A percentile compares a stretch with the other conserved stretches of the same genome.
These are phyloP conservation scores for Mobula hypostoma DNA, from an alignment of 2,113 vertebrate genomes.

Conservation along the genomic window DNA sequence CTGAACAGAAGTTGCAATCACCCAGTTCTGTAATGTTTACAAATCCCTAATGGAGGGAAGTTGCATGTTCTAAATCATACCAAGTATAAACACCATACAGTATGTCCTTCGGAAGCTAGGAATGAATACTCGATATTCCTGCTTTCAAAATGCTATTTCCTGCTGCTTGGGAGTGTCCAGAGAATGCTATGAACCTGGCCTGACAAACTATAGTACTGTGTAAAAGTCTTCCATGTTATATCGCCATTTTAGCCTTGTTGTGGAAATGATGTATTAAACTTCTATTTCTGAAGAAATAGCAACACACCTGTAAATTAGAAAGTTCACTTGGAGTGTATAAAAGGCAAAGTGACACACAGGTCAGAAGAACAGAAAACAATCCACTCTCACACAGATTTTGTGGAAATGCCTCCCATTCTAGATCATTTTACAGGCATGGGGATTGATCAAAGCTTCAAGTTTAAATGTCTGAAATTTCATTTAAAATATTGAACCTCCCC, in stretches of 20 bases:
- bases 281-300: neutral
- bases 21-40: neutral
- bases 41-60: neutral
- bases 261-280: neutral
- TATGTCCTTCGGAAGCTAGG: neutral
- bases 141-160: neutral
- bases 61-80: neutral
- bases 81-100: neutral
- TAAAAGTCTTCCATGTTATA: neutral
- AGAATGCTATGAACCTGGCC: neutral
- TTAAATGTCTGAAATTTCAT: no score
- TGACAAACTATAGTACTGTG: neutral
- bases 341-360: neutral
- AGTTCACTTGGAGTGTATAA: no score
- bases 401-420: no score
- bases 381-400: no score
- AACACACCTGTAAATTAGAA: neutral
- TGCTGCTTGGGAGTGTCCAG: neutral
- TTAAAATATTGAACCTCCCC: no score
- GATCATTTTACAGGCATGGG: neutral
- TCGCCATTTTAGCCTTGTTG: neutral
- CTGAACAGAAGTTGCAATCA: neutral
- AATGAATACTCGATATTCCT: neutral
- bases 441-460: neutral
- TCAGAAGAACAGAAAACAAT: neutral